Conservation (phyloP, 2,888 invertebrate genomes). For the Anthophora plumipes region DNA sequence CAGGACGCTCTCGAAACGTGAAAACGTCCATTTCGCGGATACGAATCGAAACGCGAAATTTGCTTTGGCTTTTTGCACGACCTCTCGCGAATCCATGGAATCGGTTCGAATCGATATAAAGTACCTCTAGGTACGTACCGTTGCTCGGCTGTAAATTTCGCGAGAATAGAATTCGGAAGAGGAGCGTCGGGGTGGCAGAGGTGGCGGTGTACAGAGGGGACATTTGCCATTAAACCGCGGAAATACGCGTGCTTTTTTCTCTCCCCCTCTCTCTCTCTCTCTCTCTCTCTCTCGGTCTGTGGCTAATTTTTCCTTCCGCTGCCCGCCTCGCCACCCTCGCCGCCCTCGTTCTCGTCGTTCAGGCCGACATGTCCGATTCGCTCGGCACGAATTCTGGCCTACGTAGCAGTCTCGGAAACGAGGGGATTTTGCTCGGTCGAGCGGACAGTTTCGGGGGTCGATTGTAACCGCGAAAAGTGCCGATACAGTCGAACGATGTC, state of each 20-base stretch:
- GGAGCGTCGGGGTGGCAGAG: neutral
- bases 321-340: too few species aligned
- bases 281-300: neutral
- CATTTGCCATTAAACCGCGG: conserved; percentile 29
- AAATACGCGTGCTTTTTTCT: neutral
- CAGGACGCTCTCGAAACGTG: neutral
- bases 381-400: conserved; percentile 6
- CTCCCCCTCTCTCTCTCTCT: neutral
- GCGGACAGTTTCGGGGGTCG: neutral
- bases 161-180: conserved; percentile 14
- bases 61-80: neutral
- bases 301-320: neutral
- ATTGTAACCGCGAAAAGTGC: conserved; percentile 61
- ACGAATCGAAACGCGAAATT: neutral
- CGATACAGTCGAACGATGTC: conserved; percentile 52
- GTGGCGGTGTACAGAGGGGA: neutral
- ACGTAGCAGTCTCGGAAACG: conserved; percentile 21
- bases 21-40: neutral
- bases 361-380: conserved; percentile 1
- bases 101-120: neutral
- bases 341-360: conserved; percentile 5
- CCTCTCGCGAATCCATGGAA: neutral
- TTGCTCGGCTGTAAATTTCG: conserved; percentile 21
- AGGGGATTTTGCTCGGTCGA: conserved; percentile 2
- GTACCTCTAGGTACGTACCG: neutral